Conservation (phyloP, 2,888 invertebrate species). For the Clostera curtula region DNA sequence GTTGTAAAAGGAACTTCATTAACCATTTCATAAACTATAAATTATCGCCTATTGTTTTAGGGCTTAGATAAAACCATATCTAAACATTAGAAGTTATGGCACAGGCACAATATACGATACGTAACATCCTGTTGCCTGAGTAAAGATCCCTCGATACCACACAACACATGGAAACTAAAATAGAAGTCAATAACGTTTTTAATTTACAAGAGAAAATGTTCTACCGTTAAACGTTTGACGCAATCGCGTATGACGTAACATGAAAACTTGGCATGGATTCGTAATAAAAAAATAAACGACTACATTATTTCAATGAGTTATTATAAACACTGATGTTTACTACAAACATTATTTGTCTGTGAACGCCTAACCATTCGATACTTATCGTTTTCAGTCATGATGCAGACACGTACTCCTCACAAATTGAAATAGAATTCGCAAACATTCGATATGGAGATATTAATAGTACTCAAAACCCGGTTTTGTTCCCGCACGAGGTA, state of each 20-base stretch:
- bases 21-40: no score
- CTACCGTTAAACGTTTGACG: conserved; percentile 21
- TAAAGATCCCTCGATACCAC: conserved; percentile 19
- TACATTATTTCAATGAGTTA: conserved; percentile 16
- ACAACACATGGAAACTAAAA: conserved; percentile 23
- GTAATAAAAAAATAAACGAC: conserved; percentile 20
- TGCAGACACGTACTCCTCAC: no score
- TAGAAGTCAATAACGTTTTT: conserved; percentile 19
- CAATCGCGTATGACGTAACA: conserved; percentile 20
- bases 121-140: conserved; percentile 33
- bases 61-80: conserved; percentile 14
- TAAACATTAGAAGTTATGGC: conserved; percentile 16
- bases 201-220: conserved; percentile 27
- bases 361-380: conserved; percentile 6
- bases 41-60: no score
- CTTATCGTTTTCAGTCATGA: no score
- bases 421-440: conserved; percentile 69
- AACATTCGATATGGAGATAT: conserved; percentile 72
- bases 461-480: conserved; percentile 69
- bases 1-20: no score
- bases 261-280: conserved; percentile 28
- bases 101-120: conserved; percentile 11
- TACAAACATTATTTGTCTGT: conserved; percentile 11
- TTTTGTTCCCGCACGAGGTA: conserved; percentile 58
- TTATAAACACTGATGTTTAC: conserved; percentile 27